phyloP scores from a whole-genome alignment of 1,140 invertebrate genomes.

The Melitaea cinxia region DNA sequence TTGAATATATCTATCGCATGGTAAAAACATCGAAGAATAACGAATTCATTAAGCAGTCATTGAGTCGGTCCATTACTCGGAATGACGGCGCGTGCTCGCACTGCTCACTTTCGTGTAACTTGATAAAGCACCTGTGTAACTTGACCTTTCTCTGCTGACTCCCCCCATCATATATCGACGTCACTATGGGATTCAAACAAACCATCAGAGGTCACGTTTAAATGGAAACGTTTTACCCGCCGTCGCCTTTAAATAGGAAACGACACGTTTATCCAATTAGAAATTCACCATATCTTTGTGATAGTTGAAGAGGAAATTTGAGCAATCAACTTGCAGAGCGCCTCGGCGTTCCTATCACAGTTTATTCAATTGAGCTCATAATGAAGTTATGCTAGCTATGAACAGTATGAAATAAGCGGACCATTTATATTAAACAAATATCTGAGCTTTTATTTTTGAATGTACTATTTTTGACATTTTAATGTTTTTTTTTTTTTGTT shows the following conservation, averaged over 20 bases:
- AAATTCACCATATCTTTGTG: conserved; percentile 82
- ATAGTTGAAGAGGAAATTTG: conserved; percentile 81
- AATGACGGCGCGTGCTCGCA: conserved; percentile 74
- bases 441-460: not conserved
- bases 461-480: too few species aligned
- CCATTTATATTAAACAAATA: conserved; percentile 14
- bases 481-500: too few species aligned
- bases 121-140: conserved; percentile 35
- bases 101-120: conserved; percentile 52
- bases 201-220: conserved; percentile 55
- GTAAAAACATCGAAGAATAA: conserved; percentile 40
- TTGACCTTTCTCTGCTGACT: conserved; percentile 43
- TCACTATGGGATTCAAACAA: conserved; percentile 37
- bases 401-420: conserved; percentile 57
- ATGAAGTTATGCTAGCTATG: conserved; percentile 77
- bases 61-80: conserved; percentile 65
- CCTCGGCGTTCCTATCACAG: conserved; percentile 78
- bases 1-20: not conserved
- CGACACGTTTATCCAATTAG: conserved; percentile 82
- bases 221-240: conserved; percentile 65
- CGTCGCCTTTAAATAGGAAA: conserved; percentile 81
- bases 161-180: conserved; percentile 10
- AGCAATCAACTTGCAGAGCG: conserved; percentile 79
- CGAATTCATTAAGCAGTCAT: conserved; percentile 57
- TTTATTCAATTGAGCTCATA: conserved; percentile 81